phyloP scores from a whole-genome alignment of 2,797 vertebrate genomes.

The Sparidentex hasta region DNA sequence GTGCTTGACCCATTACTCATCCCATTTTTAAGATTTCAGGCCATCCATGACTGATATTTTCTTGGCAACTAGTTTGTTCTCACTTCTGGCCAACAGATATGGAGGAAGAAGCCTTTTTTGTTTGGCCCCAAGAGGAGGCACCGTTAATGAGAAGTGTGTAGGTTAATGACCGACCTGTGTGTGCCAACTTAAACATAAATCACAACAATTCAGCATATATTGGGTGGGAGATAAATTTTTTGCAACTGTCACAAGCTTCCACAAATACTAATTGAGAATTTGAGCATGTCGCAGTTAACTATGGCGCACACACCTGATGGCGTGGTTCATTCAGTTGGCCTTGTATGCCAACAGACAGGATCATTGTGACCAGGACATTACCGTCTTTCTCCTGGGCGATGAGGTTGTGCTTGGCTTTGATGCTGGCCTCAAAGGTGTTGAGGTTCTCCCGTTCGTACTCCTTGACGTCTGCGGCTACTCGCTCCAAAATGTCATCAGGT shows the following conservation, averaged over 20 bases:
- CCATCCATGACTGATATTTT: background rate
- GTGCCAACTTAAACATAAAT: background rate
- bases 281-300: background rate
- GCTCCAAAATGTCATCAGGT: constrained; percentile 95
- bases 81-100: constrained; percentile 4
- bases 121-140: background rate
- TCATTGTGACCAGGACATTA: constrained; percentile 58
- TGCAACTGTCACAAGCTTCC: background rate
- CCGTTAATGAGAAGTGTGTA: background rate
- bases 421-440: constrained; percentile 95
- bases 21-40: background rate
- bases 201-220: background rate
- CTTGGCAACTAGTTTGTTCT: background rate
- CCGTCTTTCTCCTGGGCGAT: constrained; percentile 97
- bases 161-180: background rate
- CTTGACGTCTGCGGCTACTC: constrained; percentile 97
- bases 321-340: constrained; percentile 76
- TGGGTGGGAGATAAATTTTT: background rate
- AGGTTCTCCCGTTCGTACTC: constrained; percentile 97
- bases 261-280: background rate
- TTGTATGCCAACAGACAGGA: constrained; percentile 53
- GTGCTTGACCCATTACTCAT: background rate
- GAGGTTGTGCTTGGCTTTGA: constrained; percentile 98
- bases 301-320: background rate
- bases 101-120: background rate